Evolutionary conservation across 2,888 invertebrate species (phyloP).

Genomic region (Pristionchus entomophagus): DNA sequence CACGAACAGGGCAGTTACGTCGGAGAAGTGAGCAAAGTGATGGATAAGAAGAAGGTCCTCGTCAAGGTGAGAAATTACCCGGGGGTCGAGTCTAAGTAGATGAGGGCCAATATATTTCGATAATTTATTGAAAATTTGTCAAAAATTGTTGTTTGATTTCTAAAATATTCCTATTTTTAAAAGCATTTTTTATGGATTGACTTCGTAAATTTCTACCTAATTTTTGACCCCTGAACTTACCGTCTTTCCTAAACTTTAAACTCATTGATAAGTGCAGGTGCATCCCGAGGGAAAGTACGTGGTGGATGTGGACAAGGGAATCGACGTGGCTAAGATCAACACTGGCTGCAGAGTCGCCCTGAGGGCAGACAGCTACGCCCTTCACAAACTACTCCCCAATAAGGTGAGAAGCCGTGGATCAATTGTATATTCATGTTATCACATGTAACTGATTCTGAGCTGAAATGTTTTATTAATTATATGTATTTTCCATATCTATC

Average conservation of each 20-base stretch:
- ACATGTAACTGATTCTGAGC: too few relatives aligned
- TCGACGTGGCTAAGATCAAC: conserved; percentile 97
- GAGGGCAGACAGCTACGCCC: conserved; percentile 96
- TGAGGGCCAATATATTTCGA: too few relatives aligned
- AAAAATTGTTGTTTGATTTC: too few relatives aligned
- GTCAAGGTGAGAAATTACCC: conserved; percentile 89
- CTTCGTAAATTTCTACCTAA: too few relatives aligned
- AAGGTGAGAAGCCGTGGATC: conserved; percentile 85
- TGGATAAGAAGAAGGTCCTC: conserved; percentile 99
- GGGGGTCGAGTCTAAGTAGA: too few relatives aligned
- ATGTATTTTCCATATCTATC: too few relatives aligned
- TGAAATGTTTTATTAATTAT: too few relatives aligned
- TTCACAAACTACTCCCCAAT: conserved; percentile 98
- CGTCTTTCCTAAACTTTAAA: not conserved
- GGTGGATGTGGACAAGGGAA: conserved; percentile 98
- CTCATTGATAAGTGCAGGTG: conserved; percentile 80
- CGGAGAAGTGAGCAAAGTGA: conserved; percentile 98
- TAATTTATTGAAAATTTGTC: not conserved
- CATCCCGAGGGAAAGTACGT: conserved; percentile 99
- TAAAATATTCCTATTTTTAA: not conserved
- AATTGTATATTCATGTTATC: too few relatives aligned
- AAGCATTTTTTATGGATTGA: not conserved
- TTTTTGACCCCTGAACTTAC: too few relatives aligned
- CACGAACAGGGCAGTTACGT: conserved; percentile 98
- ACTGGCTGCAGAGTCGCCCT: conserved; percentile 97